Evolutionary conservation across 1,140 invertebrate species (phyloP), one percentile per base, ranked within the genome.

Genomic region (Bicyclus anynana): DNA sequence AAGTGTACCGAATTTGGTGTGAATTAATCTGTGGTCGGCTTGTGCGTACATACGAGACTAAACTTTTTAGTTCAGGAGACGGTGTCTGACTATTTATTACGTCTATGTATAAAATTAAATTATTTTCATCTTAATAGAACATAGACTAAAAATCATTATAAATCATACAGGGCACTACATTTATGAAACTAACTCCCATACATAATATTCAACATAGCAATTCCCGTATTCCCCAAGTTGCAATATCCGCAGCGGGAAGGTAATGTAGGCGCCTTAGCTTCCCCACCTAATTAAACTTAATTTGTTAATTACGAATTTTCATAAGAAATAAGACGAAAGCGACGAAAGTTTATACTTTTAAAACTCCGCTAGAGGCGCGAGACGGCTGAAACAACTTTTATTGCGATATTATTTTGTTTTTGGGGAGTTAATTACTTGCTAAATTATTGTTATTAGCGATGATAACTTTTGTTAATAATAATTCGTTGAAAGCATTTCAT

Each of bases 261-360:
- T 23, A 14, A 40, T 40, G 5, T 17, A 4, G 37, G 37, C 16
- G 6, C 13, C 2, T 40, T 14, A 5, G 6, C 37, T 16, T 14
- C 16, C 37, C 37, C 37, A 40, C 13, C 37, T 40, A 40, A 40
- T 40, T 40, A 40, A 40, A 40, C 37, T 40, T 40, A 40, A 40
- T 40, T 40, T 14, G 13, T 40, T 40, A 40, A 40, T 40, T 14
- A 40, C 37, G 37, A 40, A 40, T 40, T 40, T 40, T 40, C 37
- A 40, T 12, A 40, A 40, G 37, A 40, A 40, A 40, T 40, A 40
- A 40, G 17, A 40, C 5, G 37, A 40, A 40, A 40, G 17, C 12
- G 1, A 14, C 37, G 13, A 40, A 40, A 40, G 13, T 40, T 17
- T 14, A 16, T 4, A 40, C 13, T 40, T 40, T 7, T 29, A 29